Base-by-base conservation (phyloP, 1,140 invertebrate genomes). In the Prorops nasuta region DNA sequence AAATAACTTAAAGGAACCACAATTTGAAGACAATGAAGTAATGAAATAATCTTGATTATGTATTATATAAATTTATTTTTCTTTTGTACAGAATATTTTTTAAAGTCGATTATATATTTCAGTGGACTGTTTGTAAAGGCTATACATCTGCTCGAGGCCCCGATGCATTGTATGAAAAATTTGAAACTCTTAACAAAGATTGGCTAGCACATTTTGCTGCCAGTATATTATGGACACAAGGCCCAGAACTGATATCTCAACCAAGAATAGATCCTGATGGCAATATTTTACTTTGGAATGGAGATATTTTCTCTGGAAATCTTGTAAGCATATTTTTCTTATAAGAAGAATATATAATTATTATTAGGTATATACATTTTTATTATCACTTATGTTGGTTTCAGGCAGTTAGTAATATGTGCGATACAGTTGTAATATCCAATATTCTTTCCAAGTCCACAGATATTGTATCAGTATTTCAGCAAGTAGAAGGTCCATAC, bases 251-350 rank as follows among this genome's bases (percentile, higher is more conserved):
- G 16, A 76, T 69, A 28, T 44, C 56, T 35, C 90, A 92, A 70
- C 89, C 89, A 3, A 51, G 79, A n/a, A 41, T 78, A 18, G 76
- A 83, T 66, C 52, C 61, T 2, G 56, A 72, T 34, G 78, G 83
- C 19, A 84, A 84, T 61, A 61, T 84, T 47, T 67, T 93, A 31
- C 63, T 90, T 10, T 94, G 88, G 83, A 94, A 94, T 80, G 91
- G 90, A 43, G 90, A 94, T 77, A 77, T 91, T 49, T 92, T 87
- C 70, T 79, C 74, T 61, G 81, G 82, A 41, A 54, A 59, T 32
- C 54, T 74, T 43, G 72, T 76, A 69, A 61, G 60, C 56, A 38
- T 41, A 31, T 21, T 28, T 28, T 46, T 19, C 21, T 21, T 10
- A 20, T 18, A 4, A 9, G 0, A 34, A n/a, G 2, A 45, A 7